phyloP scores from a whole-genome alignment of 2,113 vertebrate species.

The Isichthys henryi region DNA sequence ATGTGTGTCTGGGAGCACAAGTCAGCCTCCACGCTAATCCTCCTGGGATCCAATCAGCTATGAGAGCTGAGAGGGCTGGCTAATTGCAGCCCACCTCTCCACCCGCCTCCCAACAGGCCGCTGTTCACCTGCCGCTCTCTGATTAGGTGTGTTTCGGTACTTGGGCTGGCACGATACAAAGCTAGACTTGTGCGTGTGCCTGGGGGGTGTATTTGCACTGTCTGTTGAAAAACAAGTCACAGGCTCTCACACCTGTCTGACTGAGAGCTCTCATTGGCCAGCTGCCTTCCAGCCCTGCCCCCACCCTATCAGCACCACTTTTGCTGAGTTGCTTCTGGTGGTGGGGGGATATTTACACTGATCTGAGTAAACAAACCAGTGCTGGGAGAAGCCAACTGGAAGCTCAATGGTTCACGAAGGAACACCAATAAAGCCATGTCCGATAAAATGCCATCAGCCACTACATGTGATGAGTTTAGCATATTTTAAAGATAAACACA shows the following conservation, averaged over 20 bases:
- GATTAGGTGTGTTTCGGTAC: not conserved
- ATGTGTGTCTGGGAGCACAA: conserved; percentile 51
- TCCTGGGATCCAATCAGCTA: conserved; percentile 74
- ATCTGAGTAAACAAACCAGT: conserved; percentile 58
- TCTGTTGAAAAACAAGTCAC: conserved; percentile 23
- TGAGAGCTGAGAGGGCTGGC: conserved; percentile 43
- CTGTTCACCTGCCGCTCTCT: conserved; percentile 19
- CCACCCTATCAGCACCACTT: conserved; percentile 43
- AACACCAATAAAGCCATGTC: not conserved
- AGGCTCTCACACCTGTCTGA: conserved; percentile 23
- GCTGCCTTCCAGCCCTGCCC: conserved; percentile 25
- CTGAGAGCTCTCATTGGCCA: conserved; percentile 13
- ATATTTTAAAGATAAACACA: not conserved
- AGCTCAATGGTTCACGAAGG: not conserved
- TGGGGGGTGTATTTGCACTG: conserved; percentile 29
- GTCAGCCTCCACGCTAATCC: conserved; percentile 58
- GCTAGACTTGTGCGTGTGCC: conserved; percentile 13
- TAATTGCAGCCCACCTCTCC: conserved; percentile 61
- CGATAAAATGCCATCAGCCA: not conserved
- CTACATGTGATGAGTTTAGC: not conserved
- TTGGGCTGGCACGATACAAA: conserved; percentile 42
- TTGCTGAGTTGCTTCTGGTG: conserved; percentile 30
- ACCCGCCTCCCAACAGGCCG: not conserved
- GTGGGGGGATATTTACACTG: conserved; percentile 39
- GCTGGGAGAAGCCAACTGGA: not conserved